Evolutionary conservation across 2,888 invertebrate genomes (phyloP).

Genomic region (Tipula lateralis): DNA sequence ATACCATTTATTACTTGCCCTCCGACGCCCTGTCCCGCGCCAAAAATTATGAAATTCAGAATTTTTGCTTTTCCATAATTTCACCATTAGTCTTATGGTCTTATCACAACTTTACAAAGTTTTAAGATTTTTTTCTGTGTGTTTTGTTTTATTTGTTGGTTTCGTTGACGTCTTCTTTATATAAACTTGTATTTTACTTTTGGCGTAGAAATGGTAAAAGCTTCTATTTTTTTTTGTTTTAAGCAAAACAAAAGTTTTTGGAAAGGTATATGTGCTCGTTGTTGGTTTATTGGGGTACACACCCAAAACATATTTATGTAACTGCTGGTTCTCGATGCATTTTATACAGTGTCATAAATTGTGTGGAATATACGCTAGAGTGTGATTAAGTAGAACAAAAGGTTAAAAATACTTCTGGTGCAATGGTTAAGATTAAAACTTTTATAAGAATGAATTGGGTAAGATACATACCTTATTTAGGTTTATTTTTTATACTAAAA

Average conservation of each 20-base stretch:
- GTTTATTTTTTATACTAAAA: too few species aligned
- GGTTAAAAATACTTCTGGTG: too few species aligned
- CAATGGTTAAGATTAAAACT: too few species aligned
- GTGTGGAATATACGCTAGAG: too few species aligned
- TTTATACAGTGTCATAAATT: too few species aligned
- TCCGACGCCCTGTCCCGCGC: not conserved
- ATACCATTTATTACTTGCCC: not conserved
- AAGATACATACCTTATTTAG: too few species aligned
- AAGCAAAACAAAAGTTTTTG: not conserved
- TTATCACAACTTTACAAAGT: not conserved
- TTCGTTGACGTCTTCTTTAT: not conserved
- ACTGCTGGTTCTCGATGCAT: not conserved
- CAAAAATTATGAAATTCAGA: not conserved
- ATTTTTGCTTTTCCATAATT: slow-evolving; percentile 1
- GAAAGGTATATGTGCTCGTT: not conserved
- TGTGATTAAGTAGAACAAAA: too few species aligned
- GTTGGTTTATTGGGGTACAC: not conserved
- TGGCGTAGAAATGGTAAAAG: not conserved
- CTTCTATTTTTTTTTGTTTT: not conserved
- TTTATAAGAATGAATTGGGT: too few species aligned
- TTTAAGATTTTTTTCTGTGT: not conserved
- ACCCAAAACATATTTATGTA: not conserved
- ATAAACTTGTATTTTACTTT: not conserved
- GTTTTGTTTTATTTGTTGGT: not conserved
- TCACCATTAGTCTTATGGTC: slow-evolving; percentile 24